phyloP scores from a whole-genome alignment of 2,113 vertebrate species.

The Heterotis niloticus region DNA sequence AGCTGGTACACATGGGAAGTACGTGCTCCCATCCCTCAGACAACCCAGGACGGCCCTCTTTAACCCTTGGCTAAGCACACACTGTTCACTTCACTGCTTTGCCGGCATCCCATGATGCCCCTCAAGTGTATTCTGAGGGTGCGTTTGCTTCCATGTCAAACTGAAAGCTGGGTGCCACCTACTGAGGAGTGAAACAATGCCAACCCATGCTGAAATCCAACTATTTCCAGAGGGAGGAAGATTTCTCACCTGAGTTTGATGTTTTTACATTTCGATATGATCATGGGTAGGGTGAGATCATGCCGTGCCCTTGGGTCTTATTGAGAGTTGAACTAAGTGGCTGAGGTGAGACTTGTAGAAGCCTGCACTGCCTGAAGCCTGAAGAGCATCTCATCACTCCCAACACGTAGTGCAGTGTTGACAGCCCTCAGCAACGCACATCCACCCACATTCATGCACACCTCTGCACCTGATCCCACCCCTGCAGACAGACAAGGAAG shows the following conservation, averaged over 20 bases:
- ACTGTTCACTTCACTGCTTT: neutral
- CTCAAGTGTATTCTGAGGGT: no score
- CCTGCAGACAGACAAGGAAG: neutral
- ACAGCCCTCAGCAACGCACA: neutral
- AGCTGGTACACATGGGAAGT: constrained; percentile 43
- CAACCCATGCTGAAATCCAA: neutral
- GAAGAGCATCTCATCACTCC: constrained; percentile 23
- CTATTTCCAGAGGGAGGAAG: neutral
- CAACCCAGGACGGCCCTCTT: neutral
- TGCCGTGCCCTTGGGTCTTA: constrained; percentile 10
- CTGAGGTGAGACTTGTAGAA: constrained; percentile 26
- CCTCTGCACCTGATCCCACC: neutral
- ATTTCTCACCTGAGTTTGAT: neutral
- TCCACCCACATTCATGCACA: neutral
- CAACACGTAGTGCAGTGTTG: constrained; percentile 19
- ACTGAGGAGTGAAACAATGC: neutral
- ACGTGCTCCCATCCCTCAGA: neutral
- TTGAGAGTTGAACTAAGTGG: constrained; percentile 25
- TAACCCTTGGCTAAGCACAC: neutral
- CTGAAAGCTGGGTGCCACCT: neutral
- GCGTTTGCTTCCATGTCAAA: neutral
- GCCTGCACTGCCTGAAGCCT: constrained; percentile 22
- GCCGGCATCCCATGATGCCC: constrained; percentile 13
- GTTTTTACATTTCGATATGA: constrained; percentile 29
- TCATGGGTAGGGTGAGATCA: constrained; percentile 19